phyloP scores from a whole-genome alignment of 2,888 invertebrate genomes.

The Disparrhopalites patrizii region DNA sequence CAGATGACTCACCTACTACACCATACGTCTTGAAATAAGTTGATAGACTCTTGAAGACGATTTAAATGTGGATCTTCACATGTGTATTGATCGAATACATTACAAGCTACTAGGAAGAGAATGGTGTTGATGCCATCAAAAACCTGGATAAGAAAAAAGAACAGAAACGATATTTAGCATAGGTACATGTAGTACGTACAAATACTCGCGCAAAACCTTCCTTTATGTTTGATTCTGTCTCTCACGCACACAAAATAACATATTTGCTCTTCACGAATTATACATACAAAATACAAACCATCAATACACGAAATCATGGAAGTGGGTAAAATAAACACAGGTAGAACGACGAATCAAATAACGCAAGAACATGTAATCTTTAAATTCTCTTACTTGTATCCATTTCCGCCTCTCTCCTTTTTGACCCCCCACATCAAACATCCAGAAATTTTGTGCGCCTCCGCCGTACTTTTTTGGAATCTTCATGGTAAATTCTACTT shows the following conservation, averaged over 20 bases:
- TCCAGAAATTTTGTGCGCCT: conserved; percentile 68
- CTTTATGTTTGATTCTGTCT: too few species aligned
- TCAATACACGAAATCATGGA: too few species aligned
- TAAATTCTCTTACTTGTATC: conserved; percentile 63
- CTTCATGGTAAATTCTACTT: conserved; percentile 69
- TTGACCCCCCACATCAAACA: conserved; percentile 83
- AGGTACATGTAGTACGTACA: too few species aligned
- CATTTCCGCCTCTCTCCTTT: conserved; percentile 75
- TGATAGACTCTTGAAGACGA: conserved; percentile 66
- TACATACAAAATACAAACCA: too few species aligned
- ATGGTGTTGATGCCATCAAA: conserved; percentile 79
- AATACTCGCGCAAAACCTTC: too few species aligned
- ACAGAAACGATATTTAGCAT: neutral
- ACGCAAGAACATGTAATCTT: too few species aligned
- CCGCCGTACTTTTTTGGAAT: conserved; percentile 67
- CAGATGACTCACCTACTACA: conserved; percentile 63
- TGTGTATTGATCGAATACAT: conserved; percentile 72
- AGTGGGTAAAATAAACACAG: too few species aligned
- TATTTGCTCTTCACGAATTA: too few species aligned
- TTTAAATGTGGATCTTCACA: conserved; percentile 68
- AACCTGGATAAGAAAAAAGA: conserved; percentile 55
- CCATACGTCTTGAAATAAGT: conserved; percentile 72
- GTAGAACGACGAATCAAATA: too few species aligned
- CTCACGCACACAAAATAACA: too few species aligned
- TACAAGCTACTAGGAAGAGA: conserved; percentile 73